phyloP scores from a whole-genome alignment of 2,113 vertebrate genomes.

The Elachura formosa region DNA sequence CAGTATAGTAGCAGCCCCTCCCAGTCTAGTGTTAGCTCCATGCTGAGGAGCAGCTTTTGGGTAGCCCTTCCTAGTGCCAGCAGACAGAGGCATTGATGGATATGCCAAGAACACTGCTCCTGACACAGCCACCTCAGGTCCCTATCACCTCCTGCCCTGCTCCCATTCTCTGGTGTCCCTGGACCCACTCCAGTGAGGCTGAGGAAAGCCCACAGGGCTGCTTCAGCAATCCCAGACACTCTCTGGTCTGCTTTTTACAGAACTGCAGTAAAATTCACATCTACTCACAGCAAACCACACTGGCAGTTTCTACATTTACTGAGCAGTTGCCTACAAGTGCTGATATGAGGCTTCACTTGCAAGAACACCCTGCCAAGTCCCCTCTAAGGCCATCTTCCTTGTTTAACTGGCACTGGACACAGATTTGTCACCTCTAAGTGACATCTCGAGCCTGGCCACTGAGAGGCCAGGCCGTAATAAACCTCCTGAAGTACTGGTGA shows the following conservation, averaged over 20 bases:
- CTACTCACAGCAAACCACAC: background rate
- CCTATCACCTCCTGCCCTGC: background rate
- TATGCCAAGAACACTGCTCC: fast-evolving
- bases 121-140: fast-evolving
- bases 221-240: background rate
- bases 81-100: fast-evolving
- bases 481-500: background rate
- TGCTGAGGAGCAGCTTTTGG: background rate
- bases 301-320: background rate
- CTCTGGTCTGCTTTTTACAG: background rate
- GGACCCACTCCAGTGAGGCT: fast-evolving
- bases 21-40: background rate
- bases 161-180: background rate
- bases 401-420: background rate
- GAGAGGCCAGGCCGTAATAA: background rate
- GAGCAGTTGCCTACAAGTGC: background rate
- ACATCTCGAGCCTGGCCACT: background rate
- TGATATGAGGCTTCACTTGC: background rate
- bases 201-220: background rate
- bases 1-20: background rate
- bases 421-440: background rate
- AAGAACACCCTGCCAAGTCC: background rate
- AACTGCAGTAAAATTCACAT: background rate
- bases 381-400: fast-evolving
- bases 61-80: background rate